phyloP scores from a whole-genome alignment of 2,888 invertebrate species.

The Folsomia manolachei region DNA sequence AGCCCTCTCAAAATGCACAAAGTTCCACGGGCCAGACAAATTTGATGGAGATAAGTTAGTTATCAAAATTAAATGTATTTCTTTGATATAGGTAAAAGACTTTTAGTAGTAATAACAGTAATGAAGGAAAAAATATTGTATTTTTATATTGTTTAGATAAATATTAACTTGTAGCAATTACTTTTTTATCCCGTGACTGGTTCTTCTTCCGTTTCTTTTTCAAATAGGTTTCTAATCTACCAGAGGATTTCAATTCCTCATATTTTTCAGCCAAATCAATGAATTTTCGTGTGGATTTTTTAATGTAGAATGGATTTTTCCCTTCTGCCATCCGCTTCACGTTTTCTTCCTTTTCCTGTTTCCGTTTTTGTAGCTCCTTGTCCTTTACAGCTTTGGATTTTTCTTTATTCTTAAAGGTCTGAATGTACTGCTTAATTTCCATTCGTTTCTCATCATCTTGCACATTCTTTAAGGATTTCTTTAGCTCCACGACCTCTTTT shows the following conservation, averaged over 20 bases:
- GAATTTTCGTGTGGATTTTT: conserved; percentile 73
- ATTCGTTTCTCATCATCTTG: conserved; percentile 62
- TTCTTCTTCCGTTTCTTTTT: conserved; percentile 76
- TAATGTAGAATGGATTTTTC: conserved; percentile 68
- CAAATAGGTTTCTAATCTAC: conserved; percentile 76
- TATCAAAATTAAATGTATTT: too few relatives aligned
- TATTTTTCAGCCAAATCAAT: conserved; percentile 74
- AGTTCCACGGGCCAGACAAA: too few relatives aligned
- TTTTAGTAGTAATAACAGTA: too few relatives aligned
- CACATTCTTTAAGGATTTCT: conserved; percentile 61
- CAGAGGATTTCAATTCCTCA: conserved; percentile 72
- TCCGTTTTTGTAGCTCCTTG: conserved; percentile 59
- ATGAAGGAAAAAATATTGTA: too few relatives aligned
- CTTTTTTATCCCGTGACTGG: conserved; percentile 55
- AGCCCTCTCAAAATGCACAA: too few relatives aligned
- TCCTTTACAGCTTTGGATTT: conserved; percentile 64
- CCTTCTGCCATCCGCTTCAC: conserved; percentile 65
- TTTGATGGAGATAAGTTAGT: too few relatives aligned
- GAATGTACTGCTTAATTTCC: conserved; percentile 24
- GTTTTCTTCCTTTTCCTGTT: conserved; percentile 61
- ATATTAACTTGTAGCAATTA: conserved; percentile 50
- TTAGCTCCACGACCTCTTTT: conserved; percentile 59
- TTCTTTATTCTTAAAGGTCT: conserved; percentile 67
- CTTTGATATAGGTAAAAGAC: too few relatives aligned
- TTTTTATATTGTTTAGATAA: too few relatives aligned